Evolutionary conservation across 1,140 invertebrate genomes (phyloP).

Genomic region (Agrilus planipennis): DNA sequence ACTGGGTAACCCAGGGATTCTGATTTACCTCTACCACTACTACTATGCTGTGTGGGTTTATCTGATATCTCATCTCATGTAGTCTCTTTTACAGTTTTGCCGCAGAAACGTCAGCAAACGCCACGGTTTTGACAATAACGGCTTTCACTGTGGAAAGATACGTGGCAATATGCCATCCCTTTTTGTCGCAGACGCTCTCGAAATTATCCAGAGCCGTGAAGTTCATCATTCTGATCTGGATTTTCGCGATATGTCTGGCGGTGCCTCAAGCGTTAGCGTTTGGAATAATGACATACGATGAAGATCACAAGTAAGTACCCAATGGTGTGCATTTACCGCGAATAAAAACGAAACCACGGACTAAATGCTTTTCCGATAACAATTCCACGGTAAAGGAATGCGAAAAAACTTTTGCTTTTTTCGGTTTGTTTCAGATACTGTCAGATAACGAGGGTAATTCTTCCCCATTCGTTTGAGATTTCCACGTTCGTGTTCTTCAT

Average conservation of each 20-base stretch:
- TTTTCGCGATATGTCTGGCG: conserved; percentile 58
- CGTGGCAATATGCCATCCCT: conserved; percentile 87
- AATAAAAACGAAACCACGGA: too few relatives aligned
- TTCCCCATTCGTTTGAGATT: conserved; percentile 54
- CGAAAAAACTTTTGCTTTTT: too few relatives aligned
- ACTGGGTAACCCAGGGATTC: too few relatives aligned
- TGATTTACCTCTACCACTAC: too few relatives aligned
- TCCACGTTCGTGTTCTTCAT: conserved; percentile 67
- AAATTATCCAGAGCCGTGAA: conserved; percentile 59
- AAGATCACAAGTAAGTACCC: conserved; percentile 40
- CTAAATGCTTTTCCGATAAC: too few relatives aligned
- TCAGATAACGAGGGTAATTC: conserved; percentile 33
- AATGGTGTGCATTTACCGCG: conserved; percentile 33
- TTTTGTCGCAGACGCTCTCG: conserved; percentile 76
- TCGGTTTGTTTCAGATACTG: too few relatives aligned
- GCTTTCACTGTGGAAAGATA: conserved; percentile 93
- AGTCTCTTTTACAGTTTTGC: too few relatives aligned
- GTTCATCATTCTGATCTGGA: conserved; percentile 53
- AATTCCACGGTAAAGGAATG: too few relatives aligned
- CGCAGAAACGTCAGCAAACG: conserved; percentile 84
- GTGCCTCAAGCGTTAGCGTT: conserved; percentile 70
- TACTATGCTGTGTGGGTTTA: too few relatives aligned
- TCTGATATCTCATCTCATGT: too few relatives aligned
- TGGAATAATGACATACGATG: conserved; percentile 44
- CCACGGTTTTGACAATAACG: conserved; percentile 84